Conservation (phyloP, 2,888 invertebrate species). For the Calameuta idolon region DNA sequence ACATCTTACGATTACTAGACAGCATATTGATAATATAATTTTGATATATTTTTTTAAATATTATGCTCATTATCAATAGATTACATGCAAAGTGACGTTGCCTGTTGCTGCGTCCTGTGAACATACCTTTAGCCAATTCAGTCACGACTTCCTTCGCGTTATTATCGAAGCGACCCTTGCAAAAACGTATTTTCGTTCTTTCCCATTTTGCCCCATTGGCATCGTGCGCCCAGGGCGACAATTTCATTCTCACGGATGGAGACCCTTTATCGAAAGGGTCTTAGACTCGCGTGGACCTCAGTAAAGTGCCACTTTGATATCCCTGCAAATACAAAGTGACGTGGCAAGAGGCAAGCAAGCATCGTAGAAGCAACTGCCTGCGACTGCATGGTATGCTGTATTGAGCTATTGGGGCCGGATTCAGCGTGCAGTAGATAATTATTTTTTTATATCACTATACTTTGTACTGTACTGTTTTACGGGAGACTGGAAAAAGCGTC, state of each 20-base stretch:
- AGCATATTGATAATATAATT: slow-evolving; percentile 16
- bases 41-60: not conserved
- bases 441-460: slow-evolving; percentile 46
- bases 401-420: slow-evolving; percentile 60
- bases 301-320: slow-evolving; percentile 27
- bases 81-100: slow-evolving; percentile 11
- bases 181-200: not conserved
- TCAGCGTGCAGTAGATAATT: slow-evolving; percentile 62
- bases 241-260: not conserved
- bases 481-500: not conserved
- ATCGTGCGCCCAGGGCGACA: not conserved
- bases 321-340: slow-evolving; percentile 27
- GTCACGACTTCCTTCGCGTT: not conserved
- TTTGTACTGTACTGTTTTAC: not conserved
- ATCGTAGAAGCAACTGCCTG: slow-evolving; percentile 61
- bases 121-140: not conserved
- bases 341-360: slow-evolving; percentile 34
- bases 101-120: slow-evolving; percentile 8
- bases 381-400: slow-evolving; percentile 66
- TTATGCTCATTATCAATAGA: slow-evolving; percentile 24
- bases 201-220: not conserved
- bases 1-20: slow-evolving; percentile 8
- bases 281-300: not conserved
- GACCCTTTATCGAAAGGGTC: not conserved
- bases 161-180: not conserved